Evolutionary conservation across 2,797 vertebrate species (phyloP).

Genomic region (Rhynchonycteris naso): DNA sequence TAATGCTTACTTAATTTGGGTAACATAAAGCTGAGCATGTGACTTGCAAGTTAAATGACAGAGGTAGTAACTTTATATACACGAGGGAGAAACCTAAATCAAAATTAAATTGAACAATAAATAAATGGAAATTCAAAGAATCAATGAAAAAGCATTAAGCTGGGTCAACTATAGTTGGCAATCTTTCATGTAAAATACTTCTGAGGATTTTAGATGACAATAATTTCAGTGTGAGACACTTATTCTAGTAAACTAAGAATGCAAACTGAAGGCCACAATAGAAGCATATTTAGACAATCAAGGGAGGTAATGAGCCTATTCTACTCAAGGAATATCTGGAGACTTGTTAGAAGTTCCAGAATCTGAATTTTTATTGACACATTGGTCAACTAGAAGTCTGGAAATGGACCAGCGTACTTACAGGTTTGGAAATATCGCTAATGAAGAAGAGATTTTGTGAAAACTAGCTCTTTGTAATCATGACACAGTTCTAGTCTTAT

Average conservation of each 20-base stretch:
- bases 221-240: neutral
- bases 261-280: neutral
- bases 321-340: neutral
- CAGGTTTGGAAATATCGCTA: neutral
- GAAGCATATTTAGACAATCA: neutral
- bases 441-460: neutral
- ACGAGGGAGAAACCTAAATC: neutral
- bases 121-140: constrained; percentile 21
- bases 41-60: neutral
- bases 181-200: neutral
- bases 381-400: neutral
- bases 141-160: neutral
- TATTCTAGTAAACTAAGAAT: neutral
- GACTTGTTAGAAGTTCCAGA: neutral
- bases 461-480: neutral
- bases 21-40: neutral
- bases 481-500: neutral
- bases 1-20: neutral
- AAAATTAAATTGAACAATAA: constrained; percentile 13
- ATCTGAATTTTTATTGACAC: neutral
- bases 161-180: neutral
- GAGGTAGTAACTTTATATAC: neutral
- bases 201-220: neutral
- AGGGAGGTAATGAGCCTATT: neutral
- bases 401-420: neutral